Evolutionary conservation across 64 coral and sea anemone species (phyloP).

Genomic region (Dendrophyllia cribrosa): DNA sequence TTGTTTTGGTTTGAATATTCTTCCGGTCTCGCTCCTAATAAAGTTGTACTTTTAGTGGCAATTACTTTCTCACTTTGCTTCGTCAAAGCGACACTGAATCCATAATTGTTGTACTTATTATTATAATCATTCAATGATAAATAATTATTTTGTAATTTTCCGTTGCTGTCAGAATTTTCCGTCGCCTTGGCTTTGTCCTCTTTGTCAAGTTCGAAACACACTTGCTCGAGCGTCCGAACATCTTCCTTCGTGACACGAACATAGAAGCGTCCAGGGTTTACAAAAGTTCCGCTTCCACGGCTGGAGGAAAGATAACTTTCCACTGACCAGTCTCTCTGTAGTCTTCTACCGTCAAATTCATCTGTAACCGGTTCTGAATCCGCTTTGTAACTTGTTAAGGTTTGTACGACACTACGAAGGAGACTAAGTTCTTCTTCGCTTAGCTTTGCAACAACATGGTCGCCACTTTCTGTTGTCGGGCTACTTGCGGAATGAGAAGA

Average conservation of each 20-base stretch:
- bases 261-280: conserved; percentile 64
- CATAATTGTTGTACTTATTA: neutral
- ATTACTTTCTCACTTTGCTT: neutral
- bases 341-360: conserved; percentile 16
- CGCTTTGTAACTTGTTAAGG: neutral
- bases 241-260: conserved; percentile 52
- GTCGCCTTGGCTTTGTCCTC: neutral
- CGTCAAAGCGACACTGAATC: neutral
- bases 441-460: neutral
- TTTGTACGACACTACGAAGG: conserved; percentile 7
- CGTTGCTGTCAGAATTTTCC: neutral
- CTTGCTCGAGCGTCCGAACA: conserved; percentile 13
- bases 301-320: conserved; percentile 4
- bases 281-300: conserved; percentile 9
- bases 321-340: conserved; percentile 15
- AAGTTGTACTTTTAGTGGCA: neutral
- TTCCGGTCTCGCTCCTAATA: neutral
- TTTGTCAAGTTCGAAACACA: conserved; percentile 6
- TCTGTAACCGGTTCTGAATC: neutral
- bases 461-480: neutral
- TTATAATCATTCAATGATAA: neutral
- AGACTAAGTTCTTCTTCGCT: conserved; percentile 14
- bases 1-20: neutral
- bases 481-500: neutral
- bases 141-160: neutral